Conservation (phyloP, 2,888 invertebrate species). For the Punctoribates punctum region DNA sequence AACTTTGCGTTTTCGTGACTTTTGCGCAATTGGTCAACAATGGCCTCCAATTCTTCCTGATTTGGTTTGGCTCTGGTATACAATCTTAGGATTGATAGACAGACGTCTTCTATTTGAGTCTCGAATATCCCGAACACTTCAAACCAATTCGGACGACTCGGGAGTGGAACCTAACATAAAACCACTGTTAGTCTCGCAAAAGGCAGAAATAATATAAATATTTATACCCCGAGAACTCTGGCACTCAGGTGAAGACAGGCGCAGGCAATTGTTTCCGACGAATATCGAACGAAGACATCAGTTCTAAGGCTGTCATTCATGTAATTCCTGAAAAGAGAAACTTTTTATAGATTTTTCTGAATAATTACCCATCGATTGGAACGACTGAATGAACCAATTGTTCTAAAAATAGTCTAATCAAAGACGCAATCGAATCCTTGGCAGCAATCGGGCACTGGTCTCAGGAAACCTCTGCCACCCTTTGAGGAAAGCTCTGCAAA, state of each 20-base stretch:
- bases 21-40: slow-evolving; percentile 68
- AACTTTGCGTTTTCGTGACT: slow-evolving; percentile 65
- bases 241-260: slow-evolving; percentile 98
- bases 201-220: slow-evolving; percentile 32
- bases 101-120: slow-evolving; percentile 76
- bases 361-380: slow-evolving; percentile 30
- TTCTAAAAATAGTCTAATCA: background rate
- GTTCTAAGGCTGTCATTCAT: slow-evolving; percentile 99
- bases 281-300: slow-evolving; percentile 91
- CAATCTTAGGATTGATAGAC: slow-evolving; percentile 72
- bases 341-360: slow-evolving; percentile 40
- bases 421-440: background rate
- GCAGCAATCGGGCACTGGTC: slow-evolving; percentile 8
- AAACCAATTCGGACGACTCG: slow-evolving; percentile 85
- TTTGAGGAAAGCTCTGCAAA: slow-evolving; percentile 24
- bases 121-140: slow-evolving; percentile 78
- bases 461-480: slow-evolving; percentile 18
- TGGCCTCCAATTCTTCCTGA: slow-evolving; percentile 68
- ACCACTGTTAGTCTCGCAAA: background rate
- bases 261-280: slow-evolving; percentile 96
- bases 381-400: slow-evolving; percentile 6
- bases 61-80: slow-evolving; percentile 77
- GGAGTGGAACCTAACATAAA: slow-evolving; percentile 61
- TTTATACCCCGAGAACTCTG: slow-evolving; percentile 69
- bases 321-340: slow-evolving; percentile 67